Evolutionary conservation across 1,140 invertebrate species (phyloP), one percentile per base, ranked within the genome.

Genomic region (Cyclina sinensis): DNA sequence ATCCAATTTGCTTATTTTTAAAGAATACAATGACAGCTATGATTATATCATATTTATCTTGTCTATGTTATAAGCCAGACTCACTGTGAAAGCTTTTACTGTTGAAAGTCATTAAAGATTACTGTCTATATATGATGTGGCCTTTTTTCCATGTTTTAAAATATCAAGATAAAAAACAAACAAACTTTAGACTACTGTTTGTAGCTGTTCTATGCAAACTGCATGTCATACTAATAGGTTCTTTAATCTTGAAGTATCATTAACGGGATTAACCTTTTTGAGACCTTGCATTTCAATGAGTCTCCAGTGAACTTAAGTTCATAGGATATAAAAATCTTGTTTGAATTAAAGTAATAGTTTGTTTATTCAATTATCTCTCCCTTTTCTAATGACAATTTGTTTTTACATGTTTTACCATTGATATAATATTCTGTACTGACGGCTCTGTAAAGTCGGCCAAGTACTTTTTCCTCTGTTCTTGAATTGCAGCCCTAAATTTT

Each of bases 161-260:
- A n/a, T 43, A 43, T 43, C 14, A 7, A 43, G 14, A 43, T 4
- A 43, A 14, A 14, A 57, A 57, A 57, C 5, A 57, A 18, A 21
- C 54, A 57, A 18, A 57, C 54, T n/a, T n/a, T 24, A 57, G 54
- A n/a, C 24, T 37, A 70, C 35, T 70, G 65, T 70, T 70, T 70
- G 4, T 70, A 70, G 18, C 18, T 70, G 4, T 37, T 14, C 65
- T 35, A 70, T 62, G 57, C 27, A 62, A 62, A 27, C 24, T 62
- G 21, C 57, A 27, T 62, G 24, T 27, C 57, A 27, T 4, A 9
- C 5, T 62, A n/a, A 62, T 43, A 62, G 57, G 18, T 62, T 4
- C 57, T 62, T 27, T 62, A 70, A 70, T 70, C 35, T 70, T 70
- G 30, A 70, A 70, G 32, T 35, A 70, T 70, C 65, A 70, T 70